These are phyloP conservation scores for Lasioglossum figueresi DNA, from an alignment of 2,888 invertebrate genomes.

Conservation along the genomic window DNA sequence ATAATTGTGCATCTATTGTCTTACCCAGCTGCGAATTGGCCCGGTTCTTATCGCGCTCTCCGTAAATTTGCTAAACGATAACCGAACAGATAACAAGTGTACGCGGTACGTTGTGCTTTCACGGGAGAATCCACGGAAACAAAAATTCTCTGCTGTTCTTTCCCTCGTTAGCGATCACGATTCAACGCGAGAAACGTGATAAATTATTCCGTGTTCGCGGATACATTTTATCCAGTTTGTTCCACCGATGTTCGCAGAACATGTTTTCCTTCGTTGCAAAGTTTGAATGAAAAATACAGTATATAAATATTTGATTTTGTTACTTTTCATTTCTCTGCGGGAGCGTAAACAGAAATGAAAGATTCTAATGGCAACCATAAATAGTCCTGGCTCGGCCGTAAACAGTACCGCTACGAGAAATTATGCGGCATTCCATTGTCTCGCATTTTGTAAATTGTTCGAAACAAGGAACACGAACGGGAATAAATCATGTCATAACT, in stretches of 20 bases:
- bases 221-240: not conserved
- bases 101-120: not conserved
- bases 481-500: not conserved
- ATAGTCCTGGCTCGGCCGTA: not conserved
- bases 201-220: not conserved
- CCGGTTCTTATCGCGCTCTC: not conserved
- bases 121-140: not conserved
- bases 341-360: not conserved
- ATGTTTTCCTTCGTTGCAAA: too few species aligned
- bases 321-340: not conserved
- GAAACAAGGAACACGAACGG: not conserved
- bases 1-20: conserved; percentile 5
- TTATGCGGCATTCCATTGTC: not conserved
- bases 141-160: not conserved
- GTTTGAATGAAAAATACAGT: too few species aligned
- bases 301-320: too few species aligned
- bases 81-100: not conserved
- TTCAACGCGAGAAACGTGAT: not conserved
- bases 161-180: not conserved
- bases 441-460: not conserved
- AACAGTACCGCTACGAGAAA: not conserved
- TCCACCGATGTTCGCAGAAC: too few species aligned
- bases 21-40: conserved; percentile 6
- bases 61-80: not conserved
- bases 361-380: not conserved